Evolutionary conservation across 2,113 vertebrate species (phyloP), one percentile per base, ranked within the genome.

Genomic region (Eubucco bourcierii): DNA sequence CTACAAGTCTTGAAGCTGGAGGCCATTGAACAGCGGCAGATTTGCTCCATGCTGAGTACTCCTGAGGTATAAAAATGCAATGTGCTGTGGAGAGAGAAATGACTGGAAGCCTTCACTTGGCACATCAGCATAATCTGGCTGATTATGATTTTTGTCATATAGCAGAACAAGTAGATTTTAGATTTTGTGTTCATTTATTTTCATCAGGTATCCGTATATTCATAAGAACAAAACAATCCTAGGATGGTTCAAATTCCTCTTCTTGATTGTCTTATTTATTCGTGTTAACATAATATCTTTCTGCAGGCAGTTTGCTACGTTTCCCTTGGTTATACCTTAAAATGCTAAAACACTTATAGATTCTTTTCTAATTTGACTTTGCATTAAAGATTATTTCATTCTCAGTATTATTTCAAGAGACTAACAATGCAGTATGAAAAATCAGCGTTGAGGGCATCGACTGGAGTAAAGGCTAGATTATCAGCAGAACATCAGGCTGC

Each of bases 341-440:
- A 80, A 74, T 67, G 23, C n/a, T 89, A 74, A 73, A 52, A 25
- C 7, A 44, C 27, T 72, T 71, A 60, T 33, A 72, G 41, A 44
- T 85, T 83, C n/a, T 86, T 87, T 87, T 78, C 72, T 85, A 80
- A 80, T 90, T 91, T 71, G 79, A 83, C 61, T 85, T 92, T 71
- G 9, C 14, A 50, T 29, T 83, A 70, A 73, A 77, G 52, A 71
- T 68, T 82, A 89, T 72, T 90, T 80, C 6, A 68, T 58, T 84
- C 72, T 63, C 28, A n/a, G 9, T 60, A 89, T 83, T 85, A 80
- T 91, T 93, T 87, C 84, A 87, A 60, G 60, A 87, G 12, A 64
- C 4, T 21, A 75, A 11, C 46, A 67, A 74, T 21, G 13, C 28
- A 56, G 28, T n/a, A 16, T 27, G 80, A 23, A 94, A 78, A 92